A percentile compares a stretch with the other conserved stretches of the same genome.
Evolutionary conservation across 2,797 vertebrate genomes (phyloP).

Genomic region (Micropoecilia bifurca): DNA sequence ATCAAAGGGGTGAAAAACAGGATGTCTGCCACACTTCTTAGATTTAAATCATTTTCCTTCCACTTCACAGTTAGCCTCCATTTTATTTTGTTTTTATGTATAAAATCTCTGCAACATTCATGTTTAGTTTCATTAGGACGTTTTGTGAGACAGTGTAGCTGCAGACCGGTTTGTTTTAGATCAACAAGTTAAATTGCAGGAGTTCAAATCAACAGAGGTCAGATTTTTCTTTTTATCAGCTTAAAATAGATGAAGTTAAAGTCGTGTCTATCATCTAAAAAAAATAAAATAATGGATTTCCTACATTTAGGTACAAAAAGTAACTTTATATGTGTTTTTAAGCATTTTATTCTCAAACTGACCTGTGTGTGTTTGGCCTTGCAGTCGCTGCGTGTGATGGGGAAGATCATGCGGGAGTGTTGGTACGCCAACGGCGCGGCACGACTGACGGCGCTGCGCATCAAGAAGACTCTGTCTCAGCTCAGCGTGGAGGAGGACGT

Average conservation of each 20-base stretch:
- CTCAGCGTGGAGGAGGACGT: slow-evolving; percentile 97
- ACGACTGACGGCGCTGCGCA: slow-evolving; percentile 94
- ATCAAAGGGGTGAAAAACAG: not conserved
- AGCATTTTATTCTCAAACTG: not conserved
- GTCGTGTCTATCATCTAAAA: not conserved
- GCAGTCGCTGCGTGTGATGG: slow-evolving; percentile 96
- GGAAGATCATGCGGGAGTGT: slow-evolving; percentile 99
- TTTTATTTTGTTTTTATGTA: not conserved
- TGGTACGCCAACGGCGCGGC: slow-evolving; percentile 98
- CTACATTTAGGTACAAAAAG: not conserved
- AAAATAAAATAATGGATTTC: not conserved
- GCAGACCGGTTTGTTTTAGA: not conserved
- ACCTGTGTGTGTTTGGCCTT: not conserved
- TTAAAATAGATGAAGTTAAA: not conserved
- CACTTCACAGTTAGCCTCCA: not conserved
- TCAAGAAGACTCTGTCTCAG: slow-evolving; percentile 98
- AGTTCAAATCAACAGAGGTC: not conserved
- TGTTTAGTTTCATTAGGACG: not conserved
- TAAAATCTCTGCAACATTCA: not conserved
- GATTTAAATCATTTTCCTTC: not conserved
- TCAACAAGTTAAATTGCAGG: not conserved
- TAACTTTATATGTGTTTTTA: not conserved
- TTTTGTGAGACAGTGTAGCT: not conserved
- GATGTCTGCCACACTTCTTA: not conserved
- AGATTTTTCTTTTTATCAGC: not conserved